These are phyloP conservation scores for Pangasius krempfi DNA, from an alignment of 2,797 vertebrate species.

Conservation along the genomic window DNA sequence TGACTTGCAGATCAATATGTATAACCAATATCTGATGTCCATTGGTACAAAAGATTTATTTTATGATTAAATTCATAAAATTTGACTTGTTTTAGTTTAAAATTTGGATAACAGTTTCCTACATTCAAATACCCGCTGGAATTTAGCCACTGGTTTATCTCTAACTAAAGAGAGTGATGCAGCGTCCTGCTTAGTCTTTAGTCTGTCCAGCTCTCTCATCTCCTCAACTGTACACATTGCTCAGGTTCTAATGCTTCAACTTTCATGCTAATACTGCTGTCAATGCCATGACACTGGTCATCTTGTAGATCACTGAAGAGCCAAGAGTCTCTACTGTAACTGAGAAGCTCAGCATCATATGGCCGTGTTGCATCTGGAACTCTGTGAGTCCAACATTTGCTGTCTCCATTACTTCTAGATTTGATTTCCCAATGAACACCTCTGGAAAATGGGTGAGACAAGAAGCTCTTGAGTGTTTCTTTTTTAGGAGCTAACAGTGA, in stretches of 20 bases:
- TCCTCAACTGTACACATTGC: background rate
- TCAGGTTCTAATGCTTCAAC: background rate
- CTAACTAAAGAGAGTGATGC: background rate
- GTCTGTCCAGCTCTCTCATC: background rate
- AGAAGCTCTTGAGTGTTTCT: background rate
- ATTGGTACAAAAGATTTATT: background rate
- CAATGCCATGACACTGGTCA: background rate
- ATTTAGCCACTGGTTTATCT: background rate
- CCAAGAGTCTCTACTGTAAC: background rate
- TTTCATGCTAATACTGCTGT: background rate
- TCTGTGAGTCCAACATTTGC: background rate
- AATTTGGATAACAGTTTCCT: background rate
- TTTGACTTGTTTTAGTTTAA: background rate
- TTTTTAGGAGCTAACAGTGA: background rate
- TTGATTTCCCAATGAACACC: background rate
- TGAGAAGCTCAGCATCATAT: background rate
- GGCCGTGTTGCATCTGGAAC: background rate
- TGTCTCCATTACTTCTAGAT: background rate
- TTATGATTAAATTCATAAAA: background rate
- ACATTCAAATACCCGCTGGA: background rate
- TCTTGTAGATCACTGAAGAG: background rate
- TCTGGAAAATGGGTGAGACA: background rate
- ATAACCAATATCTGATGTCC: background rate
- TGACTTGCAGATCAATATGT: background rate
- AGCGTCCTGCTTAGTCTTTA: background rate